phyloP scores from a whole-genome alignment of 2,888 invertebrate genomes.

The Deilephila porcellus region DNA sequence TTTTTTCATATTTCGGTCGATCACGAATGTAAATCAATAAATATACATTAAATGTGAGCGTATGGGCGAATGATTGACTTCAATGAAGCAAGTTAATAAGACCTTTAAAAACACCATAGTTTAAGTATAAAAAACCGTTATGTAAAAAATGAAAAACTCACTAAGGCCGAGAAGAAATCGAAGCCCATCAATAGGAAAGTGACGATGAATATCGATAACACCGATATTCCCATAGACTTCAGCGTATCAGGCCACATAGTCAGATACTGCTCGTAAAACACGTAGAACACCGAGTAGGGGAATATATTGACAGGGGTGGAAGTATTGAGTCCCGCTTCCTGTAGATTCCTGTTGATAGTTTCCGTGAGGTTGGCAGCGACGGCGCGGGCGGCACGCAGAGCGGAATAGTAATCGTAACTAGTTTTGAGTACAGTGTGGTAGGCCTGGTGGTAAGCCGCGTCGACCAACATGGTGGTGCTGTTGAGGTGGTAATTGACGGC shows the following conservation, averaged over 20 bases:
- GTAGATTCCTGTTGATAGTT: conserved; percentile 87
- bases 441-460: conserved; percentile 92
- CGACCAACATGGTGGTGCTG: conserved; percentile 81
- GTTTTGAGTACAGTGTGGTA: conserved; percentile 97
- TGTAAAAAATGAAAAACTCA: conserved; percentile 49
- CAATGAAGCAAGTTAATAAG: too few species aligned
- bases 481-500: conserved; percentile 87
- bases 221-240: conserved; percentile 93
- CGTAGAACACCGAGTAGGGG: conserved; percentile 98
- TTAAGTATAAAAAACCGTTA: neutral
- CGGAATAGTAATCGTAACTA: conserved; percentile 95
- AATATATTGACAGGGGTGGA: conserved; percentile 88
- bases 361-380: conserved; percentile 93
- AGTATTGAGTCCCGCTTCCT: conserved; percentile 67
- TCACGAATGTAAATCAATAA: too few species aligned
- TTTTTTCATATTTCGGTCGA: too few species aligned
- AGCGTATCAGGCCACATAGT: conserved; percentile 97
- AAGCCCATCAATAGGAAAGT: conserved; percentile 97
- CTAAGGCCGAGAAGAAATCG: conserved; percentile 94
- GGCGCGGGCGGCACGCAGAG: conserved; percentile 91
- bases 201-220: conserved; percentile 96
- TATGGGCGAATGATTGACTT: too few species aligned
- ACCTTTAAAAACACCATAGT: too few species aligned
- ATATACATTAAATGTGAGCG: too few species aligned
- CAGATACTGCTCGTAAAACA: conserved; percentile 99